A percentile compares a stretch with the other conserved stretches of the same genome.
Evolutionary conservation across 2,113 vertebrate species (phyloP).

Genomic region (Hyla sarda): DNA sequence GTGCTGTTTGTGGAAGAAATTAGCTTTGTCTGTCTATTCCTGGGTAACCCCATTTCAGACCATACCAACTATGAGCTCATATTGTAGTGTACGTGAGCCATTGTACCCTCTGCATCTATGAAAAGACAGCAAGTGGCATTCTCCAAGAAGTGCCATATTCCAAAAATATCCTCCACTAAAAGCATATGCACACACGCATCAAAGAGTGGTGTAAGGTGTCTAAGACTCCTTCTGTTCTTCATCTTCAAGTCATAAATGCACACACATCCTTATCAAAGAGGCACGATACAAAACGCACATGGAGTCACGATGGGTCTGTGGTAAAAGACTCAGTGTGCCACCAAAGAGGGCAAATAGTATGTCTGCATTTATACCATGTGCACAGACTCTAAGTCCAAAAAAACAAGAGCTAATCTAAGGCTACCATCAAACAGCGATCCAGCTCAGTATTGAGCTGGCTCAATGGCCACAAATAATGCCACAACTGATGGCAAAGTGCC

Average conservation of each 20-base stretch:
- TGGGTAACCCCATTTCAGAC: too few relatives aligned
- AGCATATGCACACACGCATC: background rate
- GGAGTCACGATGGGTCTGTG: background rate
- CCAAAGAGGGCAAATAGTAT: background rate
- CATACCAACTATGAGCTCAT: background rate
- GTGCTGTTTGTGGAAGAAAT: too few relatives aligned
- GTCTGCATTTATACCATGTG: background rate
- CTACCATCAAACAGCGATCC: too few relatives aligned
- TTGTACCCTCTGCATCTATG: too few relatives aligned
- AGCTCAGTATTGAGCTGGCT: too few relatives aligned
- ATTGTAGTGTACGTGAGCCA: background rate
- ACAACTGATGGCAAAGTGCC: too few relatives aligned
- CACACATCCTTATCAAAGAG: background rate
- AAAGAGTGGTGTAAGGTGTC: background rate
- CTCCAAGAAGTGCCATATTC: too few relatives aligned
- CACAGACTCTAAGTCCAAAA: background rate
- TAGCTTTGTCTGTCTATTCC: too few relatives aligned
- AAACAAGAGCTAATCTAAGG: too few relatives aligned
- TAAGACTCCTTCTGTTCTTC: background rate
- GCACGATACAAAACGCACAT: background rate
- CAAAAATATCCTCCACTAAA: too few relatives aligned
- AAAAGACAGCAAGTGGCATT: too few relatives aligned
- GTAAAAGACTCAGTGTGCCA: background rate
- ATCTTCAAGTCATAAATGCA: background rate
- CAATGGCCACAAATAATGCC: too few relatives aligned